Conservation (phyloP, 2,888 invertebrate species). For the Alsophila aescularia region DNA sequence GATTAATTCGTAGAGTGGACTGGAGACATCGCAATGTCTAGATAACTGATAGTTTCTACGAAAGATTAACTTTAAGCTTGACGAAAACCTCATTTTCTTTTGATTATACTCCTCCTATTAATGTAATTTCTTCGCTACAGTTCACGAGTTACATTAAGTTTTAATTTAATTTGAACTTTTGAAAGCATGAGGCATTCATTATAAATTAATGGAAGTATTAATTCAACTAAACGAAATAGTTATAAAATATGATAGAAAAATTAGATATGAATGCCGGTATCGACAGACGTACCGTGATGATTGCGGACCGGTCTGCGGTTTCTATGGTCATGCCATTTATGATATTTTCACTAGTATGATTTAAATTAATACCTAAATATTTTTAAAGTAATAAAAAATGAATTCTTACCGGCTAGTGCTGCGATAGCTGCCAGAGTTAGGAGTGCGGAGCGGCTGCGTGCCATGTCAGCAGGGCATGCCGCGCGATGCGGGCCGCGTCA, state of each 20-base stretch:
- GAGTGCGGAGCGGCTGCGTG: slow-evolving; percentile 80
- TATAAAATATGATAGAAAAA: background rate
- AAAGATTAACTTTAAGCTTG: background rate
- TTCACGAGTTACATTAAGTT: background rate
- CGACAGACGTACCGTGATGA: background rate
- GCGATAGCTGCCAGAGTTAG: slow-evolving; percentile 79
- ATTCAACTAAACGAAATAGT: background rate
- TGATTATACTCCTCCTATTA: too few species aligned
- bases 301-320: background rate
- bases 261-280: background rate
- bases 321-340: background rate
- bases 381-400: background rate
- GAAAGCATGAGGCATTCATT: background rate
- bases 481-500: slow-evolving; percentile 74
- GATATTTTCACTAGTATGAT: too few species aligned
- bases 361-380: too few species aligned
- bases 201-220: background rate
- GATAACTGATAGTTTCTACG: background rate
- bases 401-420: slow-evolving; percentile 72
- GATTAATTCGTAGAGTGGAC: slow-evolving; percentile 29
- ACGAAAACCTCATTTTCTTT: background rate
- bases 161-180: background rate
- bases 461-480: slow-evolving; percentile 83
- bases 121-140: background rate
- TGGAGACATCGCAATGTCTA: background rate